A percentile compares a stretch with the other conserved stretches of the same genome.
Evolutionary conservation across 2,113 vertebrate genomes (phyloP).

Genomic region (Albula goreensis): DNA sequence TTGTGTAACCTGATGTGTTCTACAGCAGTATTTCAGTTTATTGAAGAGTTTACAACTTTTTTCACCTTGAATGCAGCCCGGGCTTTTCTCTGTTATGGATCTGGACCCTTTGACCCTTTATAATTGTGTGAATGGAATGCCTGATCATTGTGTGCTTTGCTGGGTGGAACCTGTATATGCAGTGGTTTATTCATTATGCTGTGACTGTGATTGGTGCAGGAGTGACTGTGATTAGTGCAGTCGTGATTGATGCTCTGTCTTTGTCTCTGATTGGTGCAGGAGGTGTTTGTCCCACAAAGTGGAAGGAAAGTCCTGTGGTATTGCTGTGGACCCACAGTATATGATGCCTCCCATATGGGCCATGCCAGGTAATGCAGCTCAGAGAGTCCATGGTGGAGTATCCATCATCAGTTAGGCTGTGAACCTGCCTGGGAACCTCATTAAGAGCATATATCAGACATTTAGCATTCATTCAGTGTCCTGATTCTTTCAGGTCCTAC

Average conservation of each 20-base stretch:
- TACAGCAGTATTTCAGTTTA: too few relatives aligned
- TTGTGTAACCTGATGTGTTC: too few relatives aligned
- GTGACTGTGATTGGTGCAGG: conserved; percentile 64
- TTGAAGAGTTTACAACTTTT: too few relatives aligned
- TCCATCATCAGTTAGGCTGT: too few relatives aligned
- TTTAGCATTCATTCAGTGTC: background rate
- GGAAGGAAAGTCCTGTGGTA: conserved; percentile 91
- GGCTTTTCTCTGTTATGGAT: background rate
- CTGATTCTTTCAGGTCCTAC: conserved; percentile 80
- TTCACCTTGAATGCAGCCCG: too few relatives aligned
- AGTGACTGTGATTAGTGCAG: conserved; percentile 40
- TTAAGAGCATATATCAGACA: background rate
- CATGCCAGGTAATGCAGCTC: conserved; percentile 83
- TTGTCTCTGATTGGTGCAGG: conserved; percentile 67
- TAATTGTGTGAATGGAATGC: background rate
- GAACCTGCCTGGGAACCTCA: too few relatives aligned
- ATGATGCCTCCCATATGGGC: conserved; percentile 97
- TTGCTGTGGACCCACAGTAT: conserved; percentile 95
- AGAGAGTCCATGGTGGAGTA: background rate
- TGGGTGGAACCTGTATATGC: background rate
- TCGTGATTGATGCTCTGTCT: background rate
- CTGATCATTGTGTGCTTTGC: background rate
- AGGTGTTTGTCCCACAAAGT: conserved; percentile 86
- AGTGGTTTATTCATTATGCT: background rate
- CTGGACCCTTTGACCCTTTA: background rate